Conservation (phyloP, 1,140 invertebrate species). For the Aphelenchoides avenae region DNA sequence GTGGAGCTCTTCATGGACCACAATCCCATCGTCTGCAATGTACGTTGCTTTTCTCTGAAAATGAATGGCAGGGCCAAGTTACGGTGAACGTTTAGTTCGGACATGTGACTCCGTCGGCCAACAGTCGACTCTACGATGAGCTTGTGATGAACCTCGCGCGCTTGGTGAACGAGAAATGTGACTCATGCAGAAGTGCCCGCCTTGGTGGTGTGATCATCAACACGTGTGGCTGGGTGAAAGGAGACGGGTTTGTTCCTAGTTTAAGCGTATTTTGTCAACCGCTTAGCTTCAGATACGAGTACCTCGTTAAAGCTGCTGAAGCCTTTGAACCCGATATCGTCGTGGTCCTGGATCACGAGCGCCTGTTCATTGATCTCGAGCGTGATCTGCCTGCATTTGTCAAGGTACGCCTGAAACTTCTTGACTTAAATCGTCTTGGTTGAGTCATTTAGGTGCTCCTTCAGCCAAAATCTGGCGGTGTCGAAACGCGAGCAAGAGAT, state of each 20-base stretch:
- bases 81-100: constrained; percentile 76
- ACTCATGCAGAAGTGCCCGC: too few species aligned
- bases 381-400: constrained; percentile 30
- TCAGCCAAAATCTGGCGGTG: constrained; percentile 43
- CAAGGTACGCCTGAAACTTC: constrained; percentile 25
- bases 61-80: not conserved
- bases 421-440: constrained; percentile 9
- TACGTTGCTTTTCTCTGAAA: constrained; percentile 19
- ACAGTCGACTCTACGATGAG: constrained; percentile 78
- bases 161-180: constrained; percentile 77
- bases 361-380: constrained; percentile 32
- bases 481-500: constrained; percentile 30
- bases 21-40: constrained; percentile 39
- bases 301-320: constrained; percentile 72
- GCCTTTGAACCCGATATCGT: constrained; percentile 90
- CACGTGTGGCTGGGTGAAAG: constrained; percentile 94
- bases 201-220: constrained; percentile 91
- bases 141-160: constrained; percentile 79
- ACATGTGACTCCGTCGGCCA: constrained; percentile 73
- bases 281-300: constrained; percentile 60
- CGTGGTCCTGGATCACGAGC: constrained; percentile 81
- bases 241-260: constrained; percentile 71
- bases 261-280: constrained; percentile 65
- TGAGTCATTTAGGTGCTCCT: constrained; percentile 31
- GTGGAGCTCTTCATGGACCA: constrained; percentile 50